Conservation (phyloP, 2,888 invertebrate species). For the Leptinotarsa juncta region DNA sequence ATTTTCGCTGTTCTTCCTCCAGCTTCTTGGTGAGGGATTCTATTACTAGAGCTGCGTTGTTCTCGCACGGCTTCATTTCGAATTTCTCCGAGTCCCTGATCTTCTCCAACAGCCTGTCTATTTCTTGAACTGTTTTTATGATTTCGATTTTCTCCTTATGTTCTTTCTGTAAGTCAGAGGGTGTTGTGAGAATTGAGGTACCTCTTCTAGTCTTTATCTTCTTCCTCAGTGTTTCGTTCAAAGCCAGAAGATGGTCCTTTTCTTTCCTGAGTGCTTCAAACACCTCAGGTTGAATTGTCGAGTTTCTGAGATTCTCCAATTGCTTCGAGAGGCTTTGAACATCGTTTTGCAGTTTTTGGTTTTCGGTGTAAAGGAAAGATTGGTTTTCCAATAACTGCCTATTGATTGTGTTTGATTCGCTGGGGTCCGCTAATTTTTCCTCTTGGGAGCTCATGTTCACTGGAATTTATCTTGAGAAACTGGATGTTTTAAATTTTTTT, state of each 20-base stretch:
- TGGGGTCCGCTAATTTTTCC: conserved; percentile 6
- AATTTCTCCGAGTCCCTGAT: conserved; percentile 47
- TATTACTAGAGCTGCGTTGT: conserved; percentile 42
- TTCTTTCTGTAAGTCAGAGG: conserved; percentile 42
- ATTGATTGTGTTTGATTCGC: conserved; percentile 40
- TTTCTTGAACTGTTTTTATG: conserved; percentile 46
- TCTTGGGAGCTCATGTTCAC: conserved; percentile 31
- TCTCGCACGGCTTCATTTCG: conserved; percentile 42
- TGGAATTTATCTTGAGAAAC: conserved; percentile 30
- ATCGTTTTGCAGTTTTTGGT: conserved; percentile 49
- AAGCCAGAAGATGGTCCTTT: conserved; percentile 42
- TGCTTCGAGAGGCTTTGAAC: conserved; percentile 45
- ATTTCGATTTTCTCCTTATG: conserved; percentile 44
- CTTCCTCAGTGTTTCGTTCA: conserved; percentile 46
- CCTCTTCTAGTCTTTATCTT: conserved; percentile 42
- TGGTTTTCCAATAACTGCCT: conserved; percentile 49
- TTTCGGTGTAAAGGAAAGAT: conserved; percentile 48
- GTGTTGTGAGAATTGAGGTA: conserved; percentile 33
- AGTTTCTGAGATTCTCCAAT: conserved; percentile 43
- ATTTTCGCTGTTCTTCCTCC: conserved; percentile 48
- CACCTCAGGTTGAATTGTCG: conserved; percentile 43
- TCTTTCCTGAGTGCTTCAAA: conserved; percentile 45
- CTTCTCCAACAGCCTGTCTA: conserved; percentile 47
- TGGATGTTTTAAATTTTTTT: conserved; percentile 14
- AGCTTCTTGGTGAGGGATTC: conserved; percentile 44